Evolutionary conservation across 2,888 invertebrate species (phyloP), one percentile per base, ranked within the genome.

Genomic region (Holacanthella duospinosa): DNA sequence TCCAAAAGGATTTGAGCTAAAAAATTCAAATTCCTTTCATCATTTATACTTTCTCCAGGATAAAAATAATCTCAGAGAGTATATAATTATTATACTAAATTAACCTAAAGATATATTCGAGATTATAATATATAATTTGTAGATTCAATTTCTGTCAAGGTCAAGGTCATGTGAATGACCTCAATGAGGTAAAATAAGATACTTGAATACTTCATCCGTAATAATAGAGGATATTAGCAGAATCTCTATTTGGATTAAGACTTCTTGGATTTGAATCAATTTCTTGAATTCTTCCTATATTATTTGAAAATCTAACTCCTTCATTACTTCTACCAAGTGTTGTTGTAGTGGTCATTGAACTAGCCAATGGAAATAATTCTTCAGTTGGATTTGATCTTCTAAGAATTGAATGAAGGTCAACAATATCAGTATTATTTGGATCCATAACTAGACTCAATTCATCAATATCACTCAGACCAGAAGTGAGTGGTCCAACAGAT

Each of bases 391-490:
- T 65, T 44, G 61, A 61, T 21, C 66, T 59, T 12, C 67, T 57
- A 16, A 71, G 65, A 59, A 71, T 70, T 36, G 71, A 68, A 26
- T 68, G 71, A 25, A 71, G 60, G 60, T 70, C 70, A 19, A 68
- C 68, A 62, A 66, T 67, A 64, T 70, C 69, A 19, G 43, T 59
- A 9, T 28, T 54, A 29, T 55, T 53, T 21, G 60, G 58, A 58
- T 68, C 68, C 61, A 68, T 61, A 43, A 67, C 69, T 1, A 68
- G 61, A 64, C 71, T 71, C 59, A 71, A 63, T 60, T 71, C 71
- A 55, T 88, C 88, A 53, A 88, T 85, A 79, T 91, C 90, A 73
- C 89, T 89, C 78, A 90, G 87, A 77, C 89, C 89, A 79, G 90
- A 90, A 72, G 85, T 86, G 78, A 90, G 89, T 64, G 88, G 88